Evolutionary conservation across 1,140 invertebrate genomes (phyloP).

Genomic region (Colletes gigas): DNA sequence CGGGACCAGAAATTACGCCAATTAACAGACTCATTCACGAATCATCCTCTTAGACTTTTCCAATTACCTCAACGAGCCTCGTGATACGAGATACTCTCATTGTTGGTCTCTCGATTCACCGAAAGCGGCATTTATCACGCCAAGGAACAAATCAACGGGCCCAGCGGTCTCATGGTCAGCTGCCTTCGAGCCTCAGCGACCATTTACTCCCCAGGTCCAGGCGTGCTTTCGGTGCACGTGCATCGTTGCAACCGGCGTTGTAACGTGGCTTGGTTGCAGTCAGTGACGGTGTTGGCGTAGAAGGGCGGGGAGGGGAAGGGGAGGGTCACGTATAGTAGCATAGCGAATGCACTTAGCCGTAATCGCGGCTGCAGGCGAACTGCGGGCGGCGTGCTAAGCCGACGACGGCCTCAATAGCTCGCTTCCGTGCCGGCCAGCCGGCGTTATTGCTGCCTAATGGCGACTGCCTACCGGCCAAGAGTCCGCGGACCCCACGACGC

Average conservation of each 20-base stretch:
- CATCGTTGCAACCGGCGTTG: constrained; percentile 17
- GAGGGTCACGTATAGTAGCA: constrained; percentile 22
- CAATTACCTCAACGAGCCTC: too few species aligned
- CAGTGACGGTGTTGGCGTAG: background rate
- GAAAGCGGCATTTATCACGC: background rate
- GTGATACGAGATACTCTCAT: background rate
- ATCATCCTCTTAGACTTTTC: too few species aligned
- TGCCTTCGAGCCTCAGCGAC: background rate
- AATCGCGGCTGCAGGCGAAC: constrained; percentile 61
- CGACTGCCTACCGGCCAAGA: constrained; percentile 45
- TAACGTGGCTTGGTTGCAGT: constrained; percentile 2
- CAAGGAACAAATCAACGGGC: constrained; percentile 12
- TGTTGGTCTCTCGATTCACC: background rate
- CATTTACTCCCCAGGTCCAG: background rate
- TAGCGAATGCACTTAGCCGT: constrained; percentile 66
- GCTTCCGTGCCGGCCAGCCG: constrained; percentile 58
- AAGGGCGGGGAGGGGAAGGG: background rate
- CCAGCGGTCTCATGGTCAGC: background rate
- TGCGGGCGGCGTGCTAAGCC: constrained; percentile 62
- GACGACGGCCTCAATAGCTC: constrained; percentile 68
- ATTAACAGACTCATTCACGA: too few species aligned
- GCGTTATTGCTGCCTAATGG: constrained; percentile 63
- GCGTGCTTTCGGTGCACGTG: constrained; percentile 22
- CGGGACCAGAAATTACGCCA: too few species aligned
- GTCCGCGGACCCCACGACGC: constrained; percentile 20